Percentiles rank a stretch among this genome's conserved stretches.
Evolutionary conservation across 1,140 invertebrate species (phyloP).

Genomic region (Diorhabda carinulata): DNA sequence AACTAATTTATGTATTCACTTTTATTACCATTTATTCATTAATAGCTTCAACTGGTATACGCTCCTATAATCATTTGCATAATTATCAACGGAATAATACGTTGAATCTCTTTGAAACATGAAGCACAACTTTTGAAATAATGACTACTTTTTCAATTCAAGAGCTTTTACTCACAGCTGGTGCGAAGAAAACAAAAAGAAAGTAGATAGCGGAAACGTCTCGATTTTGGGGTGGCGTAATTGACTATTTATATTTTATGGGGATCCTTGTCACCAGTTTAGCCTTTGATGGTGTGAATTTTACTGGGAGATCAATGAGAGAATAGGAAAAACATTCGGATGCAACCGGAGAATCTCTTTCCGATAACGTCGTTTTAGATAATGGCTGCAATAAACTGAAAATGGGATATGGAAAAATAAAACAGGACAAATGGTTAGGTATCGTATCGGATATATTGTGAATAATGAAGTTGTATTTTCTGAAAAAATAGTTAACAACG

Average conservation of each 20-base stretch:
- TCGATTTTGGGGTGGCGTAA: neutral
- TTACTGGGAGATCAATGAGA: neutral
- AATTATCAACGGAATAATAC: no score
- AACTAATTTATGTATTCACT: no score
- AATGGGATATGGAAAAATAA: slow-evolving; percentile 2
- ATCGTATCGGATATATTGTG: neutral
- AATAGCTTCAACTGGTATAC: no score
- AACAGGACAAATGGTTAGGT: neutral
- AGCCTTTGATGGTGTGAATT: neutral
- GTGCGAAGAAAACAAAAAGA: neutral
- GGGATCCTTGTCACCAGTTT: neutral
- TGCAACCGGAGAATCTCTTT: neutral
- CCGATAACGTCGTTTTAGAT: slow-evolving; percentile 2
- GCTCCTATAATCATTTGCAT: no score
- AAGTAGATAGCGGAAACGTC: neutral
- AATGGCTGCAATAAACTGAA: neutral
- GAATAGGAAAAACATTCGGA: slow-evolving; percentile 2
- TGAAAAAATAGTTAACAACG: no score
- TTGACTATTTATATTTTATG: slow-evolving; percentile 3
- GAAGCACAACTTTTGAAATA: neutral
- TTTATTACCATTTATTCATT: no score
- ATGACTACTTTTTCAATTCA: neutral
- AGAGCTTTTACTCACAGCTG: neutral
- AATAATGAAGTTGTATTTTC: no score
- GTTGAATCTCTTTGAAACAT: no score